Conservation (phyloP, 2,888 invertebrate genomes). For the Cosmia trapezina region DNA sequence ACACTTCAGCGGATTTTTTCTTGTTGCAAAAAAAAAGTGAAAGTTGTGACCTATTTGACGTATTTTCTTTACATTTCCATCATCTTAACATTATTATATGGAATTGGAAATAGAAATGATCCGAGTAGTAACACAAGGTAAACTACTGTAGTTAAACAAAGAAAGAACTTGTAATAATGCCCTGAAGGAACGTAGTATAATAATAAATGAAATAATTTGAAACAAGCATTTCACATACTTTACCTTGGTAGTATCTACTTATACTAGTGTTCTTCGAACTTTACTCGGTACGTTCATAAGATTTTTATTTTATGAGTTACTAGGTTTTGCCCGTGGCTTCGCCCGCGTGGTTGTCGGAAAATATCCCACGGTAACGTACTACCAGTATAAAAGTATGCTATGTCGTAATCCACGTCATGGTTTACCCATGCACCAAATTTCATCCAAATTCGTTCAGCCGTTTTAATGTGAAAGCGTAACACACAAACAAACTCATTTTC, state of each 20-base stretch:
- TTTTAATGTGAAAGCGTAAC: too few relatives aligned
- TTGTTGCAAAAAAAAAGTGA: conserved; percentile 14
- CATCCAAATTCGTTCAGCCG: too few relatives aligned
- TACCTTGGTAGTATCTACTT: background rate
- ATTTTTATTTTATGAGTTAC: background rate
- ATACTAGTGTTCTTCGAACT: too few relatives aligned
- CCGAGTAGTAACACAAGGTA: background rate
- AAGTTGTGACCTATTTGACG: conserved; percentile 12
- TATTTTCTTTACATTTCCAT: conserved; percentile 12
- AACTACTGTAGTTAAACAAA: background rate
- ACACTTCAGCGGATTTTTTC: conserved; percentile 47
- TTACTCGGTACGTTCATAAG: too few relatives aligned
- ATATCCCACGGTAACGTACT: too few relatives aligned
- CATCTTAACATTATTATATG: background rate
- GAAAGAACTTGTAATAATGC: background rate
- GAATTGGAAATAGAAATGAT: background rate
- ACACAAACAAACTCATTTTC: too few relatives aligned
- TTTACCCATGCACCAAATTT: too few relatives aligned
- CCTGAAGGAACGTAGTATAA: background rate
- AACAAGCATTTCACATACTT: background rate
- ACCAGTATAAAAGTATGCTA: too few relatives aligned
- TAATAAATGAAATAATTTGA: background rate
- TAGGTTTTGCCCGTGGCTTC: too few relatives aligned
- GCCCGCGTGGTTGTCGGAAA: too few relatives aligned
- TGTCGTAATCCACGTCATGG: too few relatives aligned